A percentile compares a stretch with the other conserved stretches of the same genome.
These are phyloP conservation scores for Pipra filicauda DNA, from an alignment of 2,113 vertebrate species.

Conservation along the genomic window DNA sequence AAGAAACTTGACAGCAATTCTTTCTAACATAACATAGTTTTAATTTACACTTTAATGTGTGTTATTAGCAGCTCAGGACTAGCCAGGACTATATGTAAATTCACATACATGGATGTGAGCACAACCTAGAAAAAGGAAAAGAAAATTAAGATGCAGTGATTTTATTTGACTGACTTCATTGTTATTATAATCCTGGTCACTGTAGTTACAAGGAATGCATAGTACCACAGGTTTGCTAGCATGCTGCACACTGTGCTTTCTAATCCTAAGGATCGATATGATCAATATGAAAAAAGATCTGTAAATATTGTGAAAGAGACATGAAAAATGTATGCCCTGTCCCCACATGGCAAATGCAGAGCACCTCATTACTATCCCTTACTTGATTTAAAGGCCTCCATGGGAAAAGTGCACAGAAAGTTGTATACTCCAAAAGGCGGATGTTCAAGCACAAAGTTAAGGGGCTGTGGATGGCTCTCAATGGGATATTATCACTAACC, in stretches of 20 bases:
- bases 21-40: background rate
- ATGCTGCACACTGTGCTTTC: background rate
- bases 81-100: background rate
- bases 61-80: background rate
- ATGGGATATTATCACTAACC: background rate
- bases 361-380: background rate
- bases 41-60: background rate
- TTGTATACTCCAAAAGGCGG: background rate
- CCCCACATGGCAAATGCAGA: background rate
- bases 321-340: rapidly evolving
- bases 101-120: background rate
- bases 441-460: background rate
- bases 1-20: background rate
- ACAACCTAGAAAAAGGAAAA: background rate
- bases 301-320: background rate
- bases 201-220: background rate
- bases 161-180: background rate
- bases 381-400: background rate
- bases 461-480: background rate
- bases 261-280: background rate
- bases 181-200: background rate
- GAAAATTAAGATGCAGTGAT: background rate
- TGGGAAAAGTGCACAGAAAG: background rate
- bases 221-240: background rate
- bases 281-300: background rate